Evolutionary conservation across 2,113 vertebrate genomes (phyloP).

Genomic region (Cyprinodon variegatus): DNA sequence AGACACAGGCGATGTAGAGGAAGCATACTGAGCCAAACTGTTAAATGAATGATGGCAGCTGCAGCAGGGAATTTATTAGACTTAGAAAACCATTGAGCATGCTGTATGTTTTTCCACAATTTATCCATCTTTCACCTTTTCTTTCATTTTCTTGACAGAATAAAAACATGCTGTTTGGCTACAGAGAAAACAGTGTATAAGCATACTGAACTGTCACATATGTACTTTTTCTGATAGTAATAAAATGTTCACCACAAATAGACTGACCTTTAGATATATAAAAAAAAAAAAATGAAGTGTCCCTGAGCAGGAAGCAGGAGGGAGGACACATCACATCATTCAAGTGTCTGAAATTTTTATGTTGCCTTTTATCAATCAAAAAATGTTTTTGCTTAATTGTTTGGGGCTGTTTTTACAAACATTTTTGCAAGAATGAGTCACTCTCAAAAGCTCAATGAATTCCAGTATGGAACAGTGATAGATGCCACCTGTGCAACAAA

Average conservation of each 20-base stretch:
- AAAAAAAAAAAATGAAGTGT: conserved; percentile 4
- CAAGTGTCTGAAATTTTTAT: background rate
- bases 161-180: background rate
- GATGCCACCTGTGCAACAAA: too few species aligned
- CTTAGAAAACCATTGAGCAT: conserved; percentile 29
- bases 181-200: background rate
- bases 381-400: background rate
- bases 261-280: background rate
- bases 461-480: too few species aligned
- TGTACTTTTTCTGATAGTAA: conserved; percentile 1
- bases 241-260: background rate
- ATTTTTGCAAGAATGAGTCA: too few species aligned
- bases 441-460: too few species aligned
- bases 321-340: background rate
- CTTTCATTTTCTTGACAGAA: conserved; percentile 11
- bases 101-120: conserved; percentile 8
- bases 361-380: background rate
- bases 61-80: conserved; percentile 18
- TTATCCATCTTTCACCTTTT: conserved; percentile 19
- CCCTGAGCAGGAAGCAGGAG: background rate
- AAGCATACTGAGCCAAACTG: conserved; percentile 5
- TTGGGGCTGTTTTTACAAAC: too few species aligned
- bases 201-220: background rate
- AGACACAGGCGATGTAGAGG: background rate
- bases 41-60: conserved; percentile 42